Evolutionary conservation across 2,113 vertebrate genomes (phyloP).

Genomic region (Corythornis cristatus): DNA sequence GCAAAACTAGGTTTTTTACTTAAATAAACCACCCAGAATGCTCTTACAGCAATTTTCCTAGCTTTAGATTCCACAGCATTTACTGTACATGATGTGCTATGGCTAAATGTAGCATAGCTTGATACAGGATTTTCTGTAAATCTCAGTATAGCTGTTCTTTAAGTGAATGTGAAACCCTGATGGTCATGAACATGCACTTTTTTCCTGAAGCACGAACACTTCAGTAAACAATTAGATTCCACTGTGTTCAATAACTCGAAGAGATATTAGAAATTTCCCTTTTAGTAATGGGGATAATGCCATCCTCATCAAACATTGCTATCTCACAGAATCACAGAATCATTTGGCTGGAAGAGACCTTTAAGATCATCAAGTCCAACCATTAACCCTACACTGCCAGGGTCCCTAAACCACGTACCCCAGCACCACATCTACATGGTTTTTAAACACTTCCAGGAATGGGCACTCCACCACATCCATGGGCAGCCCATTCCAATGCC

Average conservation of each 20-base stretch:
- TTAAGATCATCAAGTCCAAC: too few species aligned
- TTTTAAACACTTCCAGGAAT: too few species aligned
- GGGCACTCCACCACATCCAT: too few species aligned
- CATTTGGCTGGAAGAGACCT: too few species aligned
- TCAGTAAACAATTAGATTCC: conserved; percentile 53
- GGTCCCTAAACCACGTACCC: too few species aligned
- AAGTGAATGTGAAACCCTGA: conserved; percentile 52
- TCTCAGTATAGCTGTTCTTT: conserved; percentile 21
- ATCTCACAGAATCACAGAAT: background rate
- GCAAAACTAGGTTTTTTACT: background rate
- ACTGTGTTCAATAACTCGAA: background rate
- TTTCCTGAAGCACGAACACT: conserved; percentile 10
- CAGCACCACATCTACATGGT: too few species aligned
- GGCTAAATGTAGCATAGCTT: conserved; percentile 52
- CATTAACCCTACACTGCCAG: too few species aligned
- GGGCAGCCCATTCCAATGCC: too few species aligned
- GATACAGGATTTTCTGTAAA: conserved; percentile 22
- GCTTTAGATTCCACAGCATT: conserved; percentile 9
- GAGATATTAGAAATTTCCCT: conserved; percentile 34
- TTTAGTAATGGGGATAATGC: conserved; percentile 47
- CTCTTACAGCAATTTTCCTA: background rate
- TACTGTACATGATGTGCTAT: background rate
- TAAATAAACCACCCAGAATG: conserved; percentile 12
- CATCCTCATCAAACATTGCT: conserved; percentile 41
- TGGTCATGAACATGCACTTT: conserved; percentile 6